phyloP scores from a whole-genome alignment of 2,888 invertebrate species.

The Brachyptera risi region DNA sequence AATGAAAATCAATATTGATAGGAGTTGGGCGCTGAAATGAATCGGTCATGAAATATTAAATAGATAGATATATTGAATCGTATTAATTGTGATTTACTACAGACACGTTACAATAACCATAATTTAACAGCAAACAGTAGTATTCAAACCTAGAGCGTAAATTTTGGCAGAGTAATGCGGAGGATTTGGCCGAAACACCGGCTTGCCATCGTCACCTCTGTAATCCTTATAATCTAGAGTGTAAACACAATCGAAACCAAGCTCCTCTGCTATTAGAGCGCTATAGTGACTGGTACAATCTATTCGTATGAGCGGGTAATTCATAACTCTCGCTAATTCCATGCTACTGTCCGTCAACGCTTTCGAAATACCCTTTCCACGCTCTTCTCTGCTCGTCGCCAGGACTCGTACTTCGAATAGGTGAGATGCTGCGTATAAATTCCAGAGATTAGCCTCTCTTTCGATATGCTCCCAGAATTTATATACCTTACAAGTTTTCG shows the following conservation, averaged over 20 bases:
- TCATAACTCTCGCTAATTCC: slow-evolving; percentile 4
- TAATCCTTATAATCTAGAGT: slow-evolving; percentile 25
- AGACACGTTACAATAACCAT: too few relatives aligned
- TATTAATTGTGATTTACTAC: too few relatives aligned
- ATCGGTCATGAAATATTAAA: too few relatives aligned
- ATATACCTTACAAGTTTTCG: slow-evolving; percentile 21
- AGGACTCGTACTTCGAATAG: slow-evolving; percentile 26
- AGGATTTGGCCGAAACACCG: background rate
- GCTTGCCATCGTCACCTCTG: slow-evolving; percentile 13
- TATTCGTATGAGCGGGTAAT: slow-evolving; percentile 24
- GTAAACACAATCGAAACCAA: slow-evolving; percentile 23
- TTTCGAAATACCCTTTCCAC: slow-evolving; percentile 24
- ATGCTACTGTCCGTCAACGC: slow-evolving; percentile 16
- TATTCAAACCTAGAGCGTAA: background rate
- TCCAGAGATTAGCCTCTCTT: slow-evolving; percentile 21
- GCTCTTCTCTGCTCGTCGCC: slow-evolving; percentile 21
- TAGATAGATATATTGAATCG: too few relatives aligned
- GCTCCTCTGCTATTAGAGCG: slow-evolving; percentile 23
- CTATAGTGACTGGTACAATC: slow-evolving; percentile 27
- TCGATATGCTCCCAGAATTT: slow-evolving; percentile 28
- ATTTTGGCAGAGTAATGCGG: background rate
- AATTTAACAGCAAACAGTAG: too few relatives aligned
- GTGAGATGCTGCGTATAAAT: slow-evolving; percentile 18
- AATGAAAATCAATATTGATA: too few relatives aligned
- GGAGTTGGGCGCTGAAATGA: too few relatives aligned